Evolutionary conservation across 2,113 vertebrate species (phyloP).

Genomic region (Rhinogobius similis): DNA sequence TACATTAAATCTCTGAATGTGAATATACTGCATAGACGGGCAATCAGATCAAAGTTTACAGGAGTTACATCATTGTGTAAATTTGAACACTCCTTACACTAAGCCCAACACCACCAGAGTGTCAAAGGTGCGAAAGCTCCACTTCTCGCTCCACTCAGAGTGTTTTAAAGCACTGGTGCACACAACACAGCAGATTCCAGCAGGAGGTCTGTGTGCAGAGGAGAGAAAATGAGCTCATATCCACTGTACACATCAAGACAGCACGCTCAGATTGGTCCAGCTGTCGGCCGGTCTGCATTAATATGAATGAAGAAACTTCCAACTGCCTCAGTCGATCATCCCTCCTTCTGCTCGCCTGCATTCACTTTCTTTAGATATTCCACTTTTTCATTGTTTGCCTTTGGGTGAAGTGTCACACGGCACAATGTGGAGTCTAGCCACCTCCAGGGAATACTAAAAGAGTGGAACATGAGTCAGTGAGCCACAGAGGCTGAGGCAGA

Average conservation of each 20-base stretch:
- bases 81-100: background rate
- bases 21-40: background rate
- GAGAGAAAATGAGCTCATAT: constrained; percentile 34
- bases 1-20: no score
- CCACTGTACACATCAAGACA: constrained; percentile 27
- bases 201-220: constrained; percentile 5
- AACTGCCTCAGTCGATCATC: constrained; percentile 29
- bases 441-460: constrained; percentile 61
- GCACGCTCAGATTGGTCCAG: constrained; percentile 16
- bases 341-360: constrained; percentile 15
- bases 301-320: constrained; percentile 42
- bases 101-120: background rate
- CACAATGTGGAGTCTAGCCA: constrained; percentile 52
- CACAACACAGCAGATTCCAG: constrained; percentile 19
- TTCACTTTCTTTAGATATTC: constrained; percentile 23
- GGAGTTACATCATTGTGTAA: background rate
- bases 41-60: background rate
- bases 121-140: background rate
- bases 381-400: constrained; percentile 56
- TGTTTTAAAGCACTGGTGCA: constrained; percentile 4
- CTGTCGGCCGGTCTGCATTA: constrained; percentile 13
- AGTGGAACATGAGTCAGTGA: constrained; percentile 34
- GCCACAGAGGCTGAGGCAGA: constrained; percentile 19
- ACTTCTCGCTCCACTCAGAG: background rate
- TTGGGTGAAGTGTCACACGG: constrained; percentile 54